Evolutionary conservation across 2,113 vertebrate species (phyloP).

Genomic region (Arenaria interpres): DNA sequence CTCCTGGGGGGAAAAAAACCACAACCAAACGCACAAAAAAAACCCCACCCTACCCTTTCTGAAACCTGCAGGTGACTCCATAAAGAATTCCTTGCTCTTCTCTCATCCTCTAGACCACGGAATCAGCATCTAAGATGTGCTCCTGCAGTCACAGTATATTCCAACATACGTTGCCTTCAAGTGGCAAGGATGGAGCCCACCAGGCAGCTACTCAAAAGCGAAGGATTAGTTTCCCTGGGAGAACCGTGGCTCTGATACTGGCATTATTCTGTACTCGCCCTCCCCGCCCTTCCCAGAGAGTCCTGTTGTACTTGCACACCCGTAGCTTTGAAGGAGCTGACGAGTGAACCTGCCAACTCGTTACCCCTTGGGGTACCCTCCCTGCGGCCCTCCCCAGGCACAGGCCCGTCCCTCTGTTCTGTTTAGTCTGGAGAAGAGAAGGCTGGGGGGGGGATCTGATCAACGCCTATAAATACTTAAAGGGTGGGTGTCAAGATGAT

Average conservation of each 20-base stretch:
- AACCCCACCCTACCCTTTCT: neutral
- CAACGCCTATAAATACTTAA: no score
- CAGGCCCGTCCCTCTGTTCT: neutral
- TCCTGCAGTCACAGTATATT: neutral
- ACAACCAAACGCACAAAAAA: neutral
- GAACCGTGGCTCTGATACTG: neutral
- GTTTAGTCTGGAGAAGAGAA: no score
- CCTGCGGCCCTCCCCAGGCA: neutral
- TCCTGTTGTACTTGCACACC: neutral
- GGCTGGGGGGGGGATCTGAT: no score
- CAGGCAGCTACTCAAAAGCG: neutral
- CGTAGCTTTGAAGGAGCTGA: neutral
- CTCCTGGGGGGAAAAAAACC: neutral
- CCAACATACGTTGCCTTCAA: fast-evolving
- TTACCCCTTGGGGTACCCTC: neutral
- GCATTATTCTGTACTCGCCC: neutral
- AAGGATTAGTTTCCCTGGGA: neutral
- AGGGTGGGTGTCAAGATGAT: no score
- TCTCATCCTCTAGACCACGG: neutral
- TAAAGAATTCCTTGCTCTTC: neutral
- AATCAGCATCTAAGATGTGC: neutral
- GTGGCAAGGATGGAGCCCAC: neutral
- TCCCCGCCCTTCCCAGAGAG: neutral
- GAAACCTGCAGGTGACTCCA: neutral
- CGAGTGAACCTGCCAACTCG: fast-evolving